These are phyloP conservation scores for Oscheius onirici DNA, from an alignment of 2,888 invertebrate genomes.

Conservation along the genomic window DNA sequence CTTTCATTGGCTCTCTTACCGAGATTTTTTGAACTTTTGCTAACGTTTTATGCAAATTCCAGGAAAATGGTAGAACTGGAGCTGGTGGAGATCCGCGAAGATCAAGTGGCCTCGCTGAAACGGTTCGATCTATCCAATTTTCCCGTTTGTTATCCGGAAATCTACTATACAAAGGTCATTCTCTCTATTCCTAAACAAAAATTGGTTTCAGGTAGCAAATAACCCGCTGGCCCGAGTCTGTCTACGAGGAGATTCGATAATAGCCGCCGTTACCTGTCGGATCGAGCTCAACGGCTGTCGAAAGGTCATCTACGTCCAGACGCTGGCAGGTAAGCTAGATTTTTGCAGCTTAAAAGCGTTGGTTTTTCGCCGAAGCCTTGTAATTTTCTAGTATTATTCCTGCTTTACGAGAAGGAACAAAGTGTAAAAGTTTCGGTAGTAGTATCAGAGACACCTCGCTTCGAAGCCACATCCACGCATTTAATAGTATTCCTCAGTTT, in stretches of 20 bases:
- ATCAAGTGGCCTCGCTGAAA: constrained; percentile 24
- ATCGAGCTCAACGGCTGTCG: constrained; percentile 32
- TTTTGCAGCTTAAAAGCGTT: no score
- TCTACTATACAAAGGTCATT: constrained; percentile 36
- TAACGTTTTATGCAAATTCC: background rate
- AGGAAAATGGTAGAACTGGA: background rate
- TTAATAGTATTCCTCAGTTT: no score
- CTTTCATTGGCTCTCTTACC: background rate
- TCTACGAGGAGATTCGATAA: constrained; percentile 29
- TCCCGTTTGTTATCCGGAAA: constrained; percentile 40
- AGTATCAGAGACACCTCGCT: no score
- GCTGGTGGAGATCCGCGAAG: background rate
- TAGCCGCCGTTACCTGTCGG: constrained; percentile 41
- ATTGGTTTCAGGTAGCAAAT: constrained; percentile 20
- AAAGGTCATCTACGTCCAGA: constrained; percentile 37
- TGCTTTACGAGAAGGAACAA: no score
- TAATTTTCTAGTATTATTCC: no score
- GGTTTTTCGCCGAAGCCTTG: background rate
- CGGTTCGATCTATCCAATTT: constrained; percentile 30
- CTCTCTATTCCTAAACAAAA: background rate
- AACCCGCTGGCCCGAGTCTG: constrained; percentile 35
- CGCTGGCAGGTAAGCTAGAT: constrained; percentile 39
- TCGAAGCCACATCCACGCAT: no score
- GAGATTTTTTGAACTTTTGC: no score
- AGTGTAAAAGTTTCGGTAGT: no score